Evolutionary conservation across 2,113 vertebrate species (phyloP).

Genomic region (Mugil cephalus): DNA sequence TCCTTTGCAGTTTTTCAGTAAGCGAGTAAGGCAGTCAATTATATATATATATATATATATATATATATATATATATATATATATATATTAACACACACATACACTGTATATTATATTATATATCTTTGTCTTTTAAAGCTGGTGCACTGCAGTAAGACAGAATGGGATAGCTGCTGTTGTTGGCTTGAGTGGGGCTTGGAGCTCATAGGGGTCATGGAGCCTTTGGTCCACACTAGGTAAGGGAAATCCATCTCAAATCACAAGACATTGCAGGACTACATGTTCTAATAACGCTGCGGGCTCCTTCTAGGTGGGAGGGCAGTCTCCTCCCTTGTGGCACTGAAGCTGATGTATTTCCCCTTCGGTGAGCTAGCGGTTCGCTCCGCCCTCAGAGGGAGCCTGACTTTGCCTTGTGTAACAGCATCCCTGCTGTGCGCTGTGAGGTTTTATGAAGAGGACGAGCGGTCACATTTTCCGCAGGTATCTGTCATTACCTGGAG

Average conservation of each 20-base stretch:
- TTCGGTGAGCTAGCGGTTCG: conserved; percentile 33
- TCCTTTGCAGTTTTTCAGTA: not conserved
- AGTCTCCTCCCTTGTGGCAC: conserved; percentile 18
- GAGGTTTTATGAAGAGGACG: conserved; percentile 7
- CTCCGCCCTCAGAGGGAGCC: conserved; percentile 8
- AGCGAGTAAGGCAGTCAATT: not conserved
- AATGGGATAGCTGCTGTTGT: conserved; percentile 20
- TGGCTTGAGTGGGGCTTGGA: not conserved
- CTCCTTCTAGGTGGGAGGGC: conserved; percentile 14
- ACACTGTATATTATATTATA: too few relatives aligned
- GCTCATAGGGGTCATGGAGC: conserved; percentile 33
- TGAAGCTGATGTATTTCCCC: conserved; percentile 44
- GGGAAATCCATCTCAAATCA: conserved; percentile 40
- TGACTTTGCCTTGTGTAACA: conserved; percentile 13
- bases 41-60: too few relatives aligned
- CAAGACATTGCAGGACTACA: conserved; percentile 30
- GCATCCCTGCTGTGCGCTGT: not conserved
- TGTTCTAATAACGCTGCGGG: conserved; percentile 24
- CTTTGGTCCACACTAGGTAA: conserved; percentile 37
- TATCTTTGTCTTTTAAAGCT: conserved; percentile 6
- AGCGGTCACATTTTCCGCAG: conserved; percentile 15
- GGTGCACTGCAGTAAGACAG: conserved; percentile 39
- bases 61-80: too few relatives aligned
- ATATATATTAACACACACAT: too few relatives aligned
- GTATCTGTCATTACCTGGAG: conserved; percentile 14